Evolutionary conservation across 2,797 vertebrate species (phyloP).

Genomic region (Semotilus atromaculatus): DNA sequence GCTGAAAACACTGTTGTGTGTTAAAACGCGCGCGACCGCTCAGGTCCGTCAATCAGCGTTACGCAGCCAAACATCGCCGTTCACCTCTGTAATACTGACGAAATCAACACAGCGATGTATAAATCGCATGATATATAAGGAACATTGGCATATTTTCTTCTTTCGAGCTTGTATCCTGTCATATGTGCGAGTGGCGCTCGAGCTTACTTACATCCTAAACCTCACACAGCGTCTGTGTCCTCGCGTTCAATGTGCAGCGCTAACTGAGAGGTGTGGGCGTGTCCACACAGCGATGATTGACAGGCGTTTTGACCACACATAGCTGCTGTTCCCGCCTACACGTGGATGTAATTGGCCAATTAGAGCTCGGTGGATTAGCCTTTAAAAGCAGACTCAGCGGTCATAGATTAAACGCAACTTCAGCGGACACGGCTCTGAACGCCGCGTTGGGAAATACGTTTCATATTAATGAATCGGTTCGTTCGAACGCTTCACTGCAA

Average conservation of each 20-base stretch:
- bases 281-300: constrained; percentile 62
- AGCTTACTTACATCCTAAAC: constrained; percentile 47
- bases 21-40: constrained; percentile 54
- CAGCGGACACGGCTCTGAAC: constrained; percentile 17
- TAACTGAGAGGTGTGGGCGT: constrained; percentile 53
- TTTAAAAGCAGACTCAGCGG: constrained; percentile 59
- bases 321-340: constrained; percentile 48
- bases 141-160: constrained; percentile 7
- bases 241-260: constrained; percentile 57
- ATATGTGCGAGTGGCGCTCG: constrained; percentile 47
- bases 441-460: not conserved
- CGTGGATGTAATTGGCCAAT: constrained; percentile 62
- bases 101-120: not conserved
- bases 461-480: not conserved
- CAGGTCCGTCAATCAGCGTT: constrained; percentile 63
- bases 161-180: constrained; percentile 70
- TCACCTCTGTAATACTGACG: not conserved
- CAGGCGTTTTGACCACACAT: constrained; percentile 52
- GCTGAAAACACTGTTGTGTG: constrained; percentile 46
- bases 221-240: constrained; percentile 44
- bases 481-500: not conserved
- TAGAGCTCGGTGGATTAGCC: not conserved
- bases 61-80: constrained; percentile 40
- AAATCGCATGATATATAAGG: constrained; percentile 54
- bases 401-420: constrained; percentile 37